phyloP scores from a whole-genome alignment of 1,140 invertebrate species.

The Aphidius ervi region DNA sequence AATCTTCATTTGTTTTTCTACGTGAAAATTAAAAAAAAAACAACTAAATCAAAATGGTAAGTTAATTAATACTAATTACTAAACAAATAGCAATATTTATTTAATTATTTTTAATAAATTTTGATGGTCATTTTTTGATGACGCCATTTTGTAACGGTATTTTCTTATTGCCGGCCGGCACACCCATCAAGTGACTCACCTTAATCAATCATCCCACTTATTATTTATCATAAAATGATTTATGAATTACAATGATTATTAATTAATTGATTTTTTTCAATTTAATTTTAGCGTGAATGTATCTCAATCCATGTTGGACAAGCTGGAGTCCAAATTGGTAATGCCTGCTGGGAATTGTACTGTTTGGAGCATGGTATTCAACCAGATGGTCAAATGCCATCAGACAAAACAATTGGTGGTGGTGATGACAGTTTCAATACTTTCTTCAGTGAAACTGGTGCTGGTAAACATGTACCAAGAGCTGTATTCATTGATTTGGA shows the following conservation, averaged over 20 bases:
- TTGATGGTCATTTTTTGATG: not conserved
- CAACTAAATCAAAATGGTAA: constrained; percentile 17
- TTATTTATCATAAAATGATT: too few relatives aligned
- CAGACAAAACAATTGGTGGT: constrained; percentile 22
- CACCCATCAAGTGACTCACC: constrained; percentile 9
- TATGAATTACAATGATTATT: not conserved
- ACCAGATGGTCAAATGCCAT: constrained; percentile 22
- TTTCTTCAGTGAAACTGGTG: constrained; percentile 23
- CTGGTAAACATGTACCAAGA: constrained; percentile 21
- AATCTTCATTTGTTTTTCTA: constrained; percentile 7
- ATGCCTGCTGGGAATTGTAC: constrained; percentile 23
- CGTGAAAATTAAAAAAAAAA: constrained; percentile 11
- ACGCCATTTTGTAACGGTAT: constrained; percentile 20
- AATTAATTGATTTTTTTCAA: not conserved
- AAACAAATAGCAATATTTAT: not conserved
- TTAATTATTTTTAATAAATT: not conserved
- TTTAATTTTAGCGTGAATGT: constrained; percentile 20
- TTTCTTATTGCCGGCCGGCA: constrained; percentile 15
- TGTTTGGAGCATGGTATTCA: constrained; percentile 22
- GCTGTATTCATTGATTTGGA: constrained; percentile 23
- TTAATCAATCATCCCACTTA: too few relatives aligned
- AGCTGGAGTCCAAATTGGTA: constrained; percentile 23
- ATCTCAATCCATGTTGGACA: constrained; percentile 24
- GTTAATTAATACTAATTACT: not conserved
- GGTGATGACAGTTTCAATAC: constrained; percentile 23